These are phyloP conservation scores for Microplitis mediator DNA, from an alignment of 1,140 invertebrate genomes.

Conservation along the genomic window DNA sequence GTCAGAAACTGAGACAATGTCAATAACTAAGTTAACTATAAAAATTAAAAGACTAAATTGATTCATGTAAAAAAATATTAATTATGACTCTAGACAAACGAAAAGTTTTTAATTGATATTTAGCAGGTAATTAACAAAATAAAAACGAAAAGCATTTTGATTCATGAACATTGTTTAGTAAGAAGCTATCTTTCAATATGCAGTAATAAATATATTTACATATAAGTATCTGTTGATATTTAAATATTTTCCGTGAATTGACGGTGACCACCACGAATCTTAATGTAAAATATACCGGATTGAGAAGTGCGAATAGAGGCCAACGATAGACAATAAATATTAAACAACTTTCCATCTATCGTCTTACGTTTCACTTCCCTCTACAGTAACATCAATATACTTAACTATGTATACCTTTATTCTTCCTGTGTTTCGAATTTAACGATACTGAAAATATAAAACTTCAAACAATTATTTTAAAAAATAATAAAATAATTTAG, in stretches of 20 bases:
- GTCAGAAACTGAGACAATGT: no score
- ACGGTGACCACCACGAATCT: constrained; percentile 25
- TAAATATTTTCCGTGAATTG: constrained; percentile 32
- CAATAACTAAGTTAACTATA: no score
- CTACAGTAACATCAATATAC: background rate
- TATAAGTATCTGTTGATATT: constrained; percentile 5
- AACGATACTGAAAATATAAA: background rate
- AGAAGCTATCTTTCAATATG: no score
- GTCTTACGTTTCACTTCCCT: background rate
- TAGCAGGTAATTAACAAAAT: no score
- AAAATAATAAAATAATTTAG: no score
- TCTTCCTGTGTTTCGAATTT: background rate
- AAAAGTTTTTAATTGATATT: no score
- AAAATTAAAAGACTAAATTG: no score
- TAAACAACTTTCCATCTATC: constrained; percentile 31
- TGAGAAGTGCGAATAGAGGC: constrained; percentile 29
- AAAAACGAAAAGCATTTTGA: no score
- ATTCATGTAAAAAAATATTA: no score
- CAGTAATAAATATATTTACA: background rate
- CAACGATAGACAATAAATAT: constrained; percentile 35
- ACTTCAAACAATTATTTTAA: no score
- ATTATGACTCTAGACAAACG: no score
- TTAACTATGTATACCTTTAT: background rate
- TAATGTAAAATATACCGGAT: constrained; percentile 22
- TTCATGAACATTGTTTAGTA: no score